Evolutionary conservation across 2,113 vertebrate genomes (phyloP).

Genomic region (Zosterops japonicus): DNA sequence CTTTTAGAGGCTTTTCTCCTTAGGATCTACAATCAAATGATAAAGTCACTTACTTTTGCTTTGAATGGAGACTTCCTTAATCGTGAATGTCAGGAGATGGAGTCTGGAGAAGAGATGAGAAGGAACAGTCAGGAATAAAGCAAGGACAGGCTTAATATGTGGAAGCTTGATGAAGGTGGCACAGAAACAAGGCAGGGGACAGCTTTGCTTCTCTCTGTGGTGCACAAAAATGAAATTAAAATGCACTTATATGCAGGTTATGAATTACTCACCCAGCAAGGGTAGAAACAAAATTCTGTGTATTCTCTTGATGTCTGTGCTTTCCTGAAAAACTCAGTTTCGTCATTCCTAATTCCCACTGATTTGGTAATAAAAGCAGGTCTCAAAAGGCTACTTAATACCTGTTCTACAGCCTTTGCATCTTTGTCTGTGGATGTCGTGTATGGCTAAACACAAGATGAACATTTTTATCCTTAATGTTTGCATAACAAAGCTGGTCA

Average conservation of each 20-base stretch:
- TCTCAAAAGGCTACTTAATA: neutral
- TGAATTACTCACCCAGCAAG: neutral
- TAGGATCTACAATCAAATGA: conserved; percentile 18
- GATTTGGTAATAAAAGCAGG: neutral
- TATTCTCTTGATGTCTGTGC: neutral
- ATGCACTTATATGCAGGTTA: neutral
- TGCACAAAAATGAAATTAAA: conserved; percentile 4
- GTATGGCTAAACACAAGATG: neutral
- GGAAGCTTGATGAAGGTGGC: neutral
- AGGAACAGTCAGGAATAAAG: neutral
- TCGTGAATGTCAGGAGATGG: neutral
- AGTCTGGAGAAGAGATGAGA: conserved; percentile 2
- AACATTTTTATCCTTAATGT: neutral
- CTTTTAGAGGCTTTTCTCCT: conserved; percentile 34
- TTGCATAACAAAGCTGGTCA: neutral
- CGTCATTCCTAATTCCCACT: neutral
- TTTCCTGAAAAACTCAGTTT: neutral
- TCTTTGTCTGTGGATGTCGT: neutral
- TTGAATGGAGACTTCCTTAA: conserved; percentile 18
- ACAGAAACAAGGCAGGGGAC: neutral
- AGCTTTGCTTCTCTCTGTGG: neutral
- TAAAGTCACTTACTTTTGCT: conserved; percentile 24
- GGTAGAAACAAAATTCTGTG: neutral
- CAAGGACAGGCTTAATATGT: neutral
- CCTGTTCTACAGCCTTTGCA: neutral